Conservation (phyloP, 1,140 invertebrate genomes). For the Achatina immaculata region DNA sequence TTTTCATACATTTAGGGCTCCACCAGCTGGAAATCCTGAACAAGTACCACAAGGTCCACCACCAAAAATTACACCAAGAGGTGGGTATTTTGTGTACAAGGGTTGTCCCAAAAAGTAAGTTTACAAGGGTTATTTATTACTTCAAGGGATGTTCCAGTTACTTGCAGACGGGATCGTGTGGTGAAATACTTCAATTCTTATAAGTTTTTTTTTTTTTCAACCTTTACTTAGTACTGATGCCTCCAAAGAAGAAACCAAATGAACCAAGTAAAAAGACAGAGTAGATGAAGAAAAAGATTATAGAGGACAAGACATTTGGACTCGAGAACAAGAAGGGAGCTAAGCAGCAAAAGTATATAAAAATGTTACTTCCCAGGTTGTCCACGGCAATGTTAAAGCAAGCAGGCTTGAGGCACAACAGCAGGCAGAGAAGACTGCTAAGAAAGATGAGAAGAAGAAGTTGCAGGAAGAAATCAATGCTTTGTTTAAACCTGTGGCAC, state of each 20-base stretch:
- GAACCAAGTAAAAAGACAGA: constrained; percentile 91
- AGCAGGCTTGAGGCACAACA: constrained; percentile 50
- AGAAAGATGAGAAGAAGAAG: constrained; percentile 80
- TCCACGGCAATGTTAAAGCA: constrained; percentile 77
- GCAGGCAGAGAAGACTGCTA: constrained; percentile 41
- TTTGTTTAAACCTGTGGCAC: constrained; percentile 84
- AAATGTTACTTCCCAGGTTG: constrained; percentile 97
- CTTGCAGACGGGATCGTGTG: too few relatives aligned
- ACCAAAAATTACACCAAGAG: constrained; percentile 20
- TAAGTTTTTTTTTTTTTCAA: too few relatives aligned
- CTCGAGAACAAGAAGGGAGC: constrained; percentile 99
- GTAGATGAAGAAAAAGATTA: constrained; percentile 94
- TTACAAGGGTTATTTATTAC: too few relatives aligned
- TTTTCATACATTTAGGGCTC: not conserved
- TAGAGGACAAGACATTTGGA: constrained; percentile 99
- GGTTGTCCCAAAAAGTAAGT: too few relatives aligned
- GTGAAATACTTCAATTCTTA: too few relatives aligned
- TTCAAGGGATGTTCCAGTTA: too few relatives aligned
- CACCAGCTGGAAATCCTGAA: not conserved
- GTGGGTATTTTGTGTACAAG: constrained; percentile 17
- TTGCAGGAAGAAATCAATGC: constrained; percentile 87
- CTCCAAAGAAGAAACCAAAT: constrained; percentile 73
- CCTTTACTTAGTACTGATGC: too few relatives aligned
- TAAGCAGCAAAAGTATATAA: constrained; percentile 99
- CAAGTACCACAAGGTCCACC: not conserved